Base-by-base conservation (phyloP, 1,140 invertebrate species). In the Megalonaias nervosa region DNA sequence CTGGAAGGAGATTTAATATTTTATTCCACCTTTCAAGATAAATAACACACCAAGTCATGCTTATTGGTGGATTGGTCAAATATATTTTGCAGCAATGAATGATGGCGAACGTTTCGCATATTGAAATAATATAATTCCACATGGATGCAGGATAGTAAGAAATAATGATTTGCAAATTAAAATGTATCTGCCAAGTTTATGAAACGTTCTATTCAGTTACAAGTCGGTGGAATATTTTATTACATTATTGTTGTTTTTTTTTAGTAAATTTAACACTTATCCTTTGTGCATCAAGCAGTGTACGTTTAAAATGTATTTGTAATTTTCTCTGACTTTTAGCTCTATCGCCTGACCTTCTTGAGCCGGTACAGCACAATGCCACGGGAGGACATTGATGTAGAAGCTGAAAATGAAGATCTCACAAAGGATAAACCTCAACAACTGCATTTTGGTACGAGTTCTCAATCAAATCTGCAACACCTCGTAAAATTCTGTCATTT, bases 301-400 rank as follows among this genome's bases (percentile, higher is more conserved):
- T 19, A 62, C 13, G 19, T 11, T 62, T 19, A 23, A 14, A n/a
- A 62, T 6, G 61, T 23, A 62, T 62, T n/a, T 65, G 17, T 67
- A 14, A 26, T 56, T 62, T 76, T 71, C 70, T 58, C 62, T 57
- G 61, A 55, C 62, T 76, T 74, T 23, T 80, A 90, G 89, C 72
- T 90, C 26, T 80, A 84, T 57, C 80, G 89, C 0, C 77, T 90
- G 75, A 88, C 85, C 0, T 90, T 85, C 81, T 89, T 86, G 88
- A 85, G 67, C 57, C 81, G 89, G 3, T 88, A 74, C 68, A 85
- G 83, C 60, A 86, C 81, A 13, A 69, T 69, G 14, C 68, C 84
- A 62, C 75, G 88, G 21, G 73, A 83, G 13, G 87, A 89, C 61
- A 83, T 89, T 14, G 77, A 74, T 67, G 79, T 65, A 13, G 78